Percentiles rank a stretch among this genome's conserved stretches.
Conservation (phyloP, 2,888 invertebrate species). For the Cantharis rufa region DNA sequence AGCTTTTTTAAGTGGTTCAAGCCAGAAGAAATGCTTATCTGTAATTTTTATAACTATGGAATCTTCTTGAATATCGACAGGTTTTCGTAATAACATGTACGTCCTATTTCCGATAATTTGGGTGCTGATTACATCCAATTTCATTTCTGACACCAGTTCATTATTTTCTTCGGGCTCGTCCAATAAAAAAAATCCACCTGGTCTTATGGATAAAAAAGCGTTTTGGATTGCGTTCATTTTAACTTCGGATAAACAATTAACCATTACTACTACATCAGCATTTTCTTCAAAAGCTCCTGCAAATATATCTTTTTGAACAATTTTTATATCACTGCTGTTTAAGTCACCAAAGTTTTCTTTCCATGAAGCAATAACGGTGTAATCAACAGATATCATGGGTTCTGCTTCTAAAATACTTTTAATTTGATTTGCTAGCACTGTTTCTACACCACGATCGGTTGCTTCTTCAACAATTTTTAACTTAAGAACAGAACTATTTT, state of each 20-base stretch:
- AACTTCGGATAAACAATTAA: slow-evolving; percentile 66
- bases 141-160: slow-evolving; percentile 50
- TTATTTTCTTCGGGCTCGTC: slow-evolving; percentile 66
- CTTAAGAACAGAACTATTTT: slow-evolving; percentile 74
- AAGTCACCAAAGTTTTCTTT: slow-evolving; percentile 61
- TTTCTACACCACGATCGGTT: slow-evolving; percentile 66
- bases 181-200: slow-evolving; percentile 72
- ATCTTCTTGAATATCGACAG: slow-evolving; percentile 49
- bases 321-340: slow-evolving; percentile 67
- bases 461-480: slow-evolving; percentile 75
- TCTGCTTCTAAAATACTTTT: slow-evolving; percentile 71
- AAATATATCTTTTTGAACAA: slow-evolving; percentile 65
- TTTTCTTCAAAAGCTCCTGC: slow-evolving; percentile 66
- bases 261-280: slow-evolving; percentile 69
- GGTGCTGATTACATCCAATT: slow-evolving; percentile 63
- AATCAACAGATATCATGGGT: slow-evolving; percentile 71
- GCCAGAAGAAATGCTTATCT: slow-evolving; percentile 77
- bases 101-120: slow-evolving; percentile 68
- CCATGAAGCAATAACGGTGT: slow-evolving; percentile 58
- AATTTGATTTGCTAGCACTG: slow-evolving; percentile 65
- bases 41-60: slow-evolving; percentile 67
- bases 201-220: slow-evolving; percentile 65
- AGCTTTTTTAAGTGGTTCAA: slow-evolving; percentile 77
- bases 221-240: slow-evolving; percentile 60
- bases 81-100: slow-evolving; percentile 70